Conservation (phyloP, 2,888 invertebrate genomes). For the Leptinotarsa peninsularis region DNA sequence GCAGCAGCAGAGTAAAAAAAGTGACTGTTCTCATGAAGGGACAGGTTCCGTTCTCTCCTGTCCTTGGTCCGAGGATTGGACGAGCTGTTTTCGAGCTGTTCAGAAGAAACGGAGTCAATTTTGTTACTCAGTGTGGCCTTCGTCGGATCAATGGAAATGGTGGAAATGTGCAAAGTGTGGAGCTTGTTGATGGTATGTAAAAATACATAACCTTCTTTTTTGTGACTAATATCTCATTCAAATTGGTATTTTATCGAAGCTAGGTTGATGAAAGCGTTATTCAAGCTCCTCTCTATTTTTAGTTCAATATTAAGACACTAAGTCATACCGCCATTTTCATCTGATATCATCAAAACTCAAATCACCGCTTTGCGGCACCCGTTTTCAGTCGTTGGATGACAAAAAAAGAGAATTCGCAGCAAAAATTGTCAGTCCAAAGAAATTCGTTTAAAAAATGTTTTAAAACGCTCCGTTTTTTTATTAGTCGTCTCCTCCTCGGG, state of each 20-base stretch:
- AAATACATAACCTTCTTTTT: neutral
- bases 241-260: neutral
- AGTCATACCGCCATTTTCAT: too few species aligned
- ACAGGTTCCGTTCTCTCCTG: conserved; percentile 71
- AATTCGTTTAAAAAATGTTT: too few species aligned
- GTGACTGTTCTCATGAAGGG: conserved; percentile 85
- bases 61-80: conserved; percentile 86
- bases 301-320: too few species aligned
- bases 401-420: too few species aligned
- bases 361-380: too few species aligned
- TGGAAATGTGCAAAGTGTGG: conserved; percentile 75
- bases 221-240: neutral
- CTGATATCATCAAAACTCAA: too few species aligned
- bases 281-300: too few species aligned
- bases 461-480: too few species aligned
- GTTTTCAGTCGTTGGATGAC: too few species aligned
- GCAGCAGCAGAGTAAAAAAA: conserved; percentile 80
- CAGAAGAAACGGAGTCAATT: conserved; percentile 81
- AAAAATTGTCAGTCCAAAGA: too few species aligned
- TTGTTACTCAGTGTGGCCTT: conserved; percentile 71
- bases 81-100: conserved; percentile 78
- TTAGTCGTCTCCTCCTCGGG: too few species aligned
- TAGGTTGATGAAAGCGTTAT: too few species aligned
- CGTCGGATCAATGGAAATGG: conserved; percentile 73
- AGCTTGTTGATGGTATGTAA: conserved; percentile 74